Evolutionary conservation across 1,140 invertebrate species (phyloP).

Genomic region (Zaprionus camerounensis): DNA sequence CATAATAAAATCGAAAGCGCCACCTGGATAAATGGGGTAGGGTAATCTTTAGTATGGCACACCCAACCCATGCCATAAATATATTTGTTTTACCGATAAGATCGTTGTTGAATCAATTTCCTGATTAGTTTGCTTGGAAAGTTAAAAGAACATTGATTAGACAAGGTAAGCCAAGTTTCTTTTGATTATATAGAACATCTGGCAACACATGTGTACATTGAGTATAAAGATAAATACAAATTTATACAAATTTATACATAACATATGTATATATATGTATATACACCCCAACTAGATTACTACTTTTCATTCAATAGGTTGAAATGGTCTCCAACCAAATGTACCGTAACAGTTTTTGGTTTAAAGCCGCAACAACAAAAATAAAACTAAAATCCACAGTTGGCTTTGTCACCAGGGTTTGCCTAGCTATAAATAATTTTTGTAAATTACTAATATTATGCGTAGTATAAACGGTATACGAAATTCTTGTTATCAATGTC

Average conservation of each 20-base stretch:
- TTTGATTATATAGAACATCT: neutral
- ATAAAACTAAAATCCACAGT: neutral
- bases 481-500: neutral
- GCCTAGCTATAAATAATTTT: neutral
- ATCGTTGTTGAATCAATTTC: slow-evolving; percentile 30
- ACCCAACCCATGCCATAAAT: slow-evolving; percentile 2
- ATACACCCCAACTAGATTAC: neutral
- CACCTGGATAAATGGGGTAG: neutral
- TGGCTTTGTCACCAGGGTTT: neutral
- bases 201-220: neutral
- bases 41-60: neutral
- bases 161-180: slow-evolving; percentile 23
- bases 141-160: slow-evolving; percentile 43
- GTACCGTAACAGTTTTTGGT: neutral
- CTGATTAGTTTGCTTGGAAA: slow-evolving; percentile 51
- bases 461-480: neutral
- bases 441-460: neutral
- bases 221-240: neutral
- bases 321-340: neutral
- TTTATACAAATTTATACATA: neutral
- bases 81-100: slow-evolving; percentile 27
- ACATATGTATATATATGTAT: too few relatives aligned
- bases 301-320: neutral
- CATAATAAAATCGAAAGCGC: neutral
- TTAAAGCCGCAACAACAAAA: neutral